A percentile compares a stretch with the other conserved stretches of the same genome.
Conservation (phyloP, 1,140 invertebrate genomes). For the Dreissena rostriformis region DNA sequence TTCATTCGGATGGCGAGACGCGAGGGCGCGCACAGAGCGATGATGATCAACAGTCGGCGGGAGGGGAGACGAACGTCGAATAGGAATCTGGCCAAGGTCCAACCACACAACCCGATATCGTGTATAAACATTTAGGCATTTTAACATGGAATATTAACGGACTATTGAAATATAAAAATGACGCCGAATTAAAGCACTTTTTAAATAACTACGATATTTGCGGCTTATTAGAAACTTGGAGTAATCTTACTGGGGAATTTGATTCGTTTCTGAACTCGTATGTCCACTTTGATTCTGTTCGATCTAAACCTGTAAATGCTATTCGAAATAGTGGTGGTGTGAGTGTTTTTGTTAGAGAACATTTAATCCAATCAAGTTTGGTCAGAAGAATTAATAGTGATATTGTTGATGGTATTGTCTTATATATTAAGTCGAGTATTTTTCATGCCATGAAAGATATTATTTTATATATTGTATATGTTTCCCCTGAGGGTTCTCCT, state of each 20-base stretch:
- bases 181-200: neutral
- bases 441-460: neutral
- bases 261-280: neutral
- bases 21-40: neutral
- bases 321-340: slow-evolving; percentile 9
- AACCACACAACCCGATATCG: neutral
- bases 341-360: neutral
- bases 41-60: neutral
- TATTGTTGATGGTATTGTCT: neutral
- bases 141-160: neutral
- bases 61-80: neutral
- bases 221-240: slow-evolving; percentile 8
- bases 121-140: neutral
- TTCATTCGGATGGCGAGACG: too few relatives aligned
- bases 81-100: neutral
- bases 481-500: neutral
- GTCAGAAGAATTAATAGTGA: neutral
- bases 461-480: slow-evolving; percentile 1
- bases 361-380: neutral
- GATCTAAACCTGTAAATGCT: slow-evolving; percentile 1
- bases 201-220: neutral
- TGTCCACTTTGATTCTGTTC: neutral
- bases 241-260: neutral
- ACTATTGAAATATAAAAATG: neutral
- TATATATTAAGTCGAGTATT: slow-evolving; percentile 1